These are phyloP conservation scores for Lemur catta DNA, from an alignment of 2,797 vertebrate species.

Conservation along the genomic window DNA sequence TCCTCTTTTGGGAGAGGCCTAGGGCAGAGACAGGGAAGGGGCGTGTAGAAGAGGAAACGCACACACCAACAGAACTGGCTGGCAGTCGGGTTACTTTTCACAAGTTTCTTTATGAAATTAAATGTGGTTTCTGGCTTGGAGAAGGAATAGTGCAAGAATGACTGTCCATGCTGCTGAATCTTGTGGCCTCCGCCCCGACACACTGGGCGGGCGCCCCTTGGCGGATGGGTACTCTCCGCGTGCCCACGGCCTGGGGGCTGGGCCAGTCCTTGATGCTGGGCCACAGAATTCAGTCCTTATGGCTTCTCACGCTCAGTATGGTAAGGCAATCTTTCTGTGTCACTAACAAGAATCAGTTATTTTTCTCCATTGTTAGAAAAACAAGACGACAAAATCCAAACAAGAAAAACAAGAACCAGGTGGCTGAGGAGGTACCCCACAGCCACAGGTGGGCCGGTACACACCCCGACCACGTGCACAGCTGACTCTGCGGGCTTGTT, in stretches of 20 bases:
- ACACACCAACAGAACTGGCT: conserved; percentile 49
- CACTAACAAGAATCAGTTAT: conserved; percentile 70
- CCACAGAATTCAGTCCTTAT: conserved; percentile 79
- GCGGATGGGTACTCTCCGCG: neutral
- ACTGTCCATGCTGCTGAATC: conserved; percentile 82
- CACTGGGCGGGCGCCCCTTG: neutral
- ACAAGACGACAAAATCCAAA: conserved; percentile 31
- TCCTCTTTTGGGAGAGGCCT: neutral
- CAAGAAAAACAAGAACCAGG: conserved; percentile 68
- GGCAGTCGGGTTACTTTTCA: conserved; percentile 75
- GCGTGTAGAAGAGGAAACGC: neutral
- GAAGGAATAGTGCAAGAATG: conserved; percentile 82
- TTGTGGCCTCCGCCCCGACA: neutral
- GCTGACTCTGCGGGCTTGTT: conserved; percentile 50
- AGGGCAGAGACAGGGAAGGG: neutral
- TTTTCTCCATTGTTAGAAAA: conserved; percentile 62
- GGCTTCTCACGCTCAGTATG: conserved; percentile 81
- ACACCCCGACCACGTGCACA: conserved; percentile 74
- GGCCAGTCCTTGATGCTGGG: neutral
- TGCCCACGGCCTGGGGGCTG: neutral
- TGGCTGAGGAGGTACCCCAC: conserved; percentile 79
- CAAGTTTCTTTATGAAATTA: conserved; percentile 87
- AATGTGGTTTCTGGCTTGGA: conserved; percentile 77
- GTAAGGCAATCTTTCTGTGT: conserved; percentile 84
- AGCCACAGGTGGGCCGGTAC: conserved; percentile 74